Percentiles rank a stretch among this genome's conserved stretches.
Conservation (phyloP, 2,797 vertebrate genomes). For the Rhadinocentrus ornatus region DNA sequence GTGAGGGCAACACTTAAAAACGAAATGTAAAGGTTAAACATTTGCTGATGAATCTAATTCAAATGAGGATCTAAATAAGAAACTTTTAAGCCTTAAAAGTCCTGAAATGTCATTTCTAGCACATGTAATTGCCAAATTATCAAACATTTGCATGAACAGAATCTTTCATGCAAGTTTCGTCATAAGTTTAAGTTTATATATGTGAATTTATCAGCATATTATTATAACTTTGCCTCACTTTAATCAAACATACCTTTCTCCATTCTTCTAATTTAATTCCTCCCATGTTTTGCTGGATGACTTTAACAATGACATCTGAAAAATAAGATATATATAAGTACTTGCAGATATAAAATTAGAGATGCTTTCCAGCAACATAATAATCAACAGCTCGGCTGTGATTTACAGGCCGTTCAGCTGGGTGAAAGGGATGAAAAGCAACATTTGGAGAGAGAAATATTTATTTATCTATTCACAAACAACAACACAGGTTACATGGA, state of each 20-base stretch:
- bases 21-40: neutral
- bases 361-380: neutral
- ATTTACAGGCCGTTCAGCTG: slow-evolving; percentile 12
- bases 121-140: neutral
- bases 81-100: neutral
- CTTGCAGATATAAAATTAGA: neutral
- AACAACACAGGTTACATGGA: slow-evolving; percentile 45
- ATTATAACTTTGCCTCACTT: neutral
- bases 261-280: slow-evolving; percentile 80
- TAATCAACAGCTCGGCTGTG: slow-evolving; percentile 2
- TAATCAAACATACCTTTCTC: slow-evolving; percentile 77
- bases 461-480: slow-evolving; percentile 37
- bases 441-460: slow-evolving; percentile 19
- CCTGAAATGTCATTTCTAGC: neutral
- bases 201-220: neutral
- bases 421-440: slow-evolving; percentile 1
- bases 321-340: slow-evolving; percentile 13
- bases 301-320: slow-evolving; percentile 82
- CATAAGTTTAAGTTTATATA: neutral
- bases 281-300: slow-evolving; percentile 82
- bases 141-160: neutral
- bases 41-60: neutral
- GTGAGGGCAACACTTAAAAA: slow-evolving; percentile 29
- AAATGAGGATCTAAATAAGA: neutral
- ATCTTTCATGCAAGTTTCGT: neutral